Evolutionary conservation across 2,113 vertebrate species (phyloP).

Genomic region (Cryptomyrus ogoouensis): DNA sequence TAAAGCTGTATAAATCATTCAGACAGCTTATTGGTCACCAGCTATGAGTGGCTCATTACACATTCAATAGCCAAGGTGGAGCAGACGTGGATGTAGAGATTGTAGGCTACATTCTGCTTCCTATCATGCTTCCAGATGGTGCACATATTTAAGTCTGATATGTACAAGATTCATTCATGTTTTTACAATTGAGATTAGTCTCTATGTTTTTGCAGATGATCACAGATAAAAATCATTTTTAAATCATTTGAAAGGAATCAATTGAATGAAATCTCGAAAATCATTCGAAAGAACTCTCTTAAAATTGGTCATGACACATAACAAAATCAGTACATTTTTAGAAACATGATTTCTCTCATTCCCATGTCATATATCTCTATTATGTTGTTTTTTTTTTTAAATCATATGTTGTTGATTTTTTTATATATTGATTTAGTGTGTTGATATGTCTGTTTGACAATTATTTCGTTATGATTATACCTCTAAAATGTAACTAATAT

Average conservation of each 20-base stretch:
- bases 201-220: background rate
- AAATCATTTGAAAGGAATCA: background rate
- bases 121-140: background rate
- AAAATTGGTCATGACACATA: background rate
- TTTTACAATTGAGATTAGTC: background rate
- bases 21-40: background rate
- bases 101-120: background rate
- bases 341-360: background rate
- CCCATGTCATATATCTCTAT: background rate
- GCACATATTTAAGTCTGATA: background rate
- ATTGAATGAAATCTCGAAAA: background rate
- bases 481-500: background rate
- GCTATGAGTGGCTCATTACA: background rate
- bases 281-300: background rate
- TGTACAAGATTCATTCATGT: background rate
- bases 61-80: background rate
- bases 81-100: background rate
- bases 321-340: background rate
- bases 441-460: background rate
- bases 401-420: background rate
- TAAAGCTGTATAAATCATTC: background rate
- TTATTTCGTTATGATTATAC: background rate
- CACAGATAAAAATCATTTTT: background rate
- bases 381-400: background rate
- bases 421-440: background rate